Conservation (phyloP, 2,888 invertebrate genomes). For the Bhutanitis thaidina region DNA sequence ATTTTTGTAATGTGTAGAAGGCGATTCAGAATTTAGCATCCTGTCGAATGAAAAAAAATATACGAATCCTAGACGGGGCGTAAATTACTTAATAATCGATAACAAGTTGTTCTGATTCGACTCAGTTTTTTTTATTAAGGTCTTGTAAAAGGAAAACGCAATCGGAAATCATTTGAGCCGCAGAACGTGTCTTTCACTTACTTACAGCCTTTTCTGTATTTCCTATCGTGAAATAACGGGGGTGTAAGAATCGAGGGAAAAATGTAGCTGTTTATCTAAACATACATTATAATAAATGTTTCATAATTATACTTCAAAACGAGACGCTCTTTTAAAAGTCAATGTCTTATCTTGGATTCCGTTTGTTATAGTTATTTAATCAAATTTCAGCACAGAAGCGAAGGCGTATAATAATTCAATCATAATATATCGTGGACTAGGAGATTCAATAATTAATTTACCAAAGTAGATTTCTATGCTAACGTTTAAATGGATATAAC, state of each 20-base stretch:
- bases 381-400: conserved; percentile 1
- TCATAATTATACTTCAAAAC: conserved; percentile 1
- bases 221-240: conserved; percentile 3
- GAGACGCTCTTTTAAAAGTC: too few relatives aligned
- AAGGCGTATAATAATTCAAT: neutral
- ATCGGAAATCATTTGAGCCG: conserved; percentile 56
- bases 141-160: conserved; percentile 53
- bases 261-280: conserved; percentile 1
- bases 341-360: too few relatives aligned
- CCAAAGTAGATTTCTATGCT: conserved; percentile 17
- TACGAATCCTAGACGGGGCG: neutral
- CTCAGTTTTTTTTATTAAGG: conserved; percentile 37
- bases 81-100: conserved; percentile 18
- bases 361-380: neutral
- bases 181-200: conserved; percentile 38
- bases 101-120: conserved; percentile 27
- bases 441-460: neutral
- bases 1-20: too few relatives aligned
- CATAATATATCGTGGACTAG: neutral
- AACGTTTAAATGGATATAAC: conserved; percentile 7
- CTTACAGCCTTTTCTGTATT: conserved; percentile 26
- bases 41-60: too few relatives aligned
- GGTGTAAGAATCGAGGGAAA: neutral
- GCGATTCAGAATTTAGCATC: too few relatives aligned
- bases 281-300: conserved; percentile 16